Evolutionary conservation across 1,140 invertebrate species (phyloP).

Genomic region (Leptopilina boulardi): DNA sequence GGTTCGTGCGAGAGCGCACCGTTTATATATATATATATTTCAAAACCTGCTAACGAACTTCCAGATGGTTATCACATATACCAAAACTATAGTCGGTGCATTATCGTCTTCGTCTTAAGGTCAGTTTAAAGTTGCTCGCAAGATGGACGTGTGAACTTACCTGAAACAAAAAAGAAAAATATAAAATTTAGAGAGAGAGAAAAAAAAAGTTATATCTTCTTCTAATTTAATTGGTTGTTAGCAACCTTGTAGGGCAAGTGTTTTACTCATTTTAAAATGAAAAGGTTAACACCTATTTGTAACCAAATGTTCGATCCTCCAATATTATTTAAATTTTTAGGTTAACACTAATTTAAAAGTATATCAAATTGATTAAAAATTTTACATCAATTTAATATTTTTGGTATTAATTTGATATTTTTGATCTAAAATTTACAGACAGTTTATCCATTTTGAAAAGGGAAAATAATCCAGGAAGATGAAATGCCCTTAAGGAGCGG

Average conservation of each 20-base stretch:
- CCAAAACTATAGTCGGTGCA: conserved; percentile 48
- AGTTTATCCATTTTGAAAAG: too few species aligned
- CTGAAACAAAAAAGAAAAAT: conserved; percentile 63
- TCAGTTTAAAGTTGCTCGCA: conserved; percentile 46
- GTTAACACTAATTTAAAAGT: too few species aligned
- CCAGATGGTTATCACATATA: conserved; percentile 64
- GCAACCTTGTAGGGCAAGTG: conserved; percentile 50
- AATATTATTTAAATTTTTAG: neutral
- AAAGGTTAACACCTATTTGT: conserved; percentile 13
- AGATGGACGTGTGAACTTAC: conserved; percentile 62
- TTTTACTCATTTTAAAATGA: conserved; percentile 40
- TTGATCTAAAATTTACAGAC: too few species aligned
- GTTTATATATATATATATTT: conserved; percentile 40
- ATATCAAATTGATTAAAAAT: too few species aligned
- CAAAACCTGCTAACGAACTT: conserved; percentile 64
- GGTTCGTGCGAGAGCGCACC: neutral
- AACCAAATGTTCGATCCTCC: neutral
- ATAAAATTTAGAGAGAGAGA: conserved; percentile 42
- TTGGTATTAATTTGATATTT: too few species aligned
- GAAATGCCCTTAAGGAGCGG: neutral
- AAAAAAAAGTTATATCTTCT: conserved; percentile 53
- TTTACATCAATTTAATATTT: too few species aligned
- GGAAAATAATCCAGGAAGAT: neutral
- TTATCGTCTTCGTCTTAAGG: conserved; percentile 59
- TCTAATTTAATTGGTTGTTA: conserved; percentile 67